phyloP scores from a whole-genome alignment of 2,113 vertebrate species.

The Epinephelus cyanopodus region DNA sequence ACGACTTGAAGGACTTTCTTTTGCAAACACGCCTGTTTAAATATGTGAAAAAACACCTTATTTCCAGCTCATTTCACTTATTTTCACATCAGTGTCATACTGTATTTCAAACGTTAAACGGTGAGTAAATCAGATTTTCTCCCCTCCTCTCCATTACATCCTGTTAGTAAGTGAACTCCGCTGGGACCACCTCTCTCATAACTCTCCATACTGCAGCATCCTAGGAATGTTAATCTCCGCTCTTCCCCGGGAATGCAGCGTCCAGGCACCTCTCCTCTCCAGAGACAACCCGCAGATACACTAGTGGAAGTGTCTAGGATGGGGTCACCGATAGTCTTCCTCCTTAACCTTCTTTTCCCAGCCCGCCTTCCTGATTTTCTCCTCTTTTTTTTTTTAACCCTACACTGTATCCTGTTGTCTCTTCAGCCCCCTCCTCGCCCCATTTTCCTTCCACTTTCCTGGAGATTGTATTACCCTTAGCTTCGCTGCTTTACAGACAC shows the following conservation, averaged over 20 bases:
- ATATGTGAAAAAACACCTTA: background rate
- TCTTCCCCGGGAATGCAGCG: conserved; percentile 64
- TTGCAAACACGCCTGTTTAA: background rate
- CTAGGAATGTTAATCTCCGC: conserved; percentile 79
- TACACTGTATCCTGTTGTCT: conserved; percentile 51
- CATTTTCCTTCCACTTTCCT: conserved; percentile 30
- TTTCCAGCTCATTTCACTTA: background rate
- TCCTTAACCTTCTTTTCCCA: conserved; percentile 22
- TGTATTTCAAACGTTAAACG: conserved; percentile 16
- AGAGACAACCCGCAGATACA: conserved; percentile 57
- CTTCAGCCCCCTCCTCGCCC: conserved; percentile 25
- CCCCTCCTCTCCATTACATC: conserved; percentile 44
- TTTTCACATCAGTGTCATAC: conserved; percentile 24
- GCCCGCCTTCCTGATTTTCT: conserved; percentile 10
- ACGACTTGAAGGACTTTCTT: background rate
- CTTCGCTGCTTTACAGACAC: conserved; percentile 31
- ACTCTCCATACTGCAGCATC: conserved; percentile 61
- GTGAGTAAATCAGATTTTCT: conserved; percentile 33
- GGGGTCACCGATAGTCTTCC: conserved; percentile 60
- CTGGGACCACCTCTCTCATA: conserved; percentile 35
- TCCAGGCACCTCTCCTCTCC: conserved; percentile 63
- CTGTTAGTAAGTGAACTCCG: conserved; percentile 49
- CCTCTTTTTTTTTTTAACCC: background rate
- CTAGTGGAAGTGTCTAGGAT: conserved; percentile 61
- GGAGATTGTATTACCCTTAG: conserved; percentile 59